Conservation (phyloP, 2,888 invertebrate species). For the Amphimallon solstitiale region DNA sequence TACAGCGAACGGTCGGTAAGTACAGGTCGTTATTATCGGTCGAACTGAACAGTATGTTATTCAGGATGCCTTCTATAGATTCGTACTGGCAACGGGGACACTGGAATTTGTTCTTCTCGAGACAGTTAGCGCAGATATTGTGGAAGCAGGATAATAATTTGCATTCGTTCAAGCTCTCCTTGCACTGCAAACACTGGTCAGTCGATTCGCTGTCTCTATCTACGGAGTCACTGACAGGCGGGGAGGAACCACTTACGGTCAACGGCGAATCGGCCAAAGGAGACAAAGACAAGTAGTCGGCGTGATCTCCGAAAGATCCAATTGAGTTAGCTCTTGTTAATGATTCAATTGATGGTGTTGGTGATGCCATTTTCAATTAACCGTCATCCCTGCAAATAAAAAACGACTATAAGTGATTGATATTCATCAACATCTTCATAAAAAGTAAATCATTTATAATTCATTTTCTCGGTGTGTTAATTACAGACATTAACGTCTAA, state of each 20-base stretch:
- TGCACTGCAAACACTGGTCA: constrained; percentile 75
- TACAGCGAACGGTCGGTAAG: constrained; percentile 75
- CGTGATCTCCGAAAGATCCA: constrained; percentile 85
- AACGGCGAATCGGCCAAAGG: constrained; percentile 75
- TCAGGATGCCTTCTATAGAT: constrained; percentile 64
- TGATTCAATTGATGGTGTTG: constrained; percentile 92
- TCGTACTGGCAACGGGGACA: constrained; percentile 75
- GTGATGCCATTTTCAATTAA: constrained; percentile 93
- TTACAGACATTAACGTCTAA: no score
- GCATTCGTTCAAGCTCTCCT: constrained; percentile 78
- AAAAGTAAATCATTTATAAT: no score
- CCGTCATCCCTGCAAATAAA: constrained; percentile 81
- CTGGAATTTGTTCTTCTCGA: constrained; percentile 81
- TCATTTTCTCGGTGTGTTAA: no score
- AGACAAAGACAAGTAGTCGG: constrained; percentile 74
- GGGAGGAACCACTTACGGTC: constrained; percentile 88
- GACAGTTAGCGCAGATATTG: constrained; percentile 84
- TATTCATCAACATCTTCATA: neutral
- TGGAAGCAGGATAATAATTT: constrained; percentile 85
- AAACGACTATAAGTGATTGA: neutral
- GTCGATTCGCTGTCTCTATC: constrained; percentile 68
- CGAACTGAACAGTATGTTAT: constrained; percentile 57
- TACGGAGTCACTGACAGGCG: constrained; percentile 85
- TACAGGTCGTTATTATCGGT: constrained; percentile 43
- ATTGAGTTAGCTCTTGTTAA: constrained; percentile 90